Base-by-base conservation (phyloP, 2,797 vertebrate genomes). In the Diplodus sargus region DNA sequence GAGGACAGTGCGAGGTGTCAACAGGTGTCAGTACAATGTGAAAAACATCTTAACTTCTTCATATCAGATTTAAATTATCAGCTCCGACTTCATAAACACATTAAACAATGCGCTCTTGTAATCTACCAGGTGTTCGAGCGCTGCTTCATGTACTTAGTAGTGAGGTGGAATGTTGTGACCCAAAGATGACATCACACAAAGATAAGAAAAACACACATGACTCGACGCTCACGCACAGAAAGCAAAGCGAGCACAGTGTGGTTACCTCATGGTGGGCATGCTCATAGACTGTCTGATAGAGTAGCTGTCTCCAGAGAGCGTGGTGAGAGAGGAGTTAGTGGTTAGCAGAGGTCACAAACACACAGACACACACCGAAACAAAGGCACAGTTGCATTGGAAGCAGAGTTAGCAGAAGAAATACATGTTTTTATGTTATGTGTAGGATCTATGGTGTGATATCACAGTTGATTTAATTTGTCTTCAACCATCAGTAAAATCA, bases 251-350 rank as follows among this genome's bases (percentile, higher is more conserved):
- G 47, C 58, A 39, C 5, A 66, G 43, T 64, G 23, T 49, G 51
- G 75, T 98, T 99, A 99, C 98, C 98, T 99, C 97, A 99, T 99
- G 22, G 97, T 91, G 82, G 98, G 98, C 97, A 99, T 97, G 95
- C 98, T 99, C 95, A 99, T 96, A 89, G 98, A 98, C 89, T 99
- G 97, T 83, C 95, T 97, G 90, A 99, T 95, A 91, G 97, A 97
- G 90, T 98, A 98, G 92, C 98, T 99, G 96, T 92, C 87, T 94
- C 87, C 86, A 77, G 93, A 94, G 91, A 96, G 94, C 92, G 90
- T 94, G 91, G 91, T 71, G 86, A 92, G 87, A 95, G 81, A 95
- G 84, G 86, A 87, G 87, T 91, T 93, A 82, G 91, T 81, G 71
- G 90, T 95, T 94, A 95, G 82, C 78, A 88, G 42, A 91, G 58